Base-by-base conservation (phyloP, 1,140 invertebrate genomes). In the Tribolium madens region DNA sequence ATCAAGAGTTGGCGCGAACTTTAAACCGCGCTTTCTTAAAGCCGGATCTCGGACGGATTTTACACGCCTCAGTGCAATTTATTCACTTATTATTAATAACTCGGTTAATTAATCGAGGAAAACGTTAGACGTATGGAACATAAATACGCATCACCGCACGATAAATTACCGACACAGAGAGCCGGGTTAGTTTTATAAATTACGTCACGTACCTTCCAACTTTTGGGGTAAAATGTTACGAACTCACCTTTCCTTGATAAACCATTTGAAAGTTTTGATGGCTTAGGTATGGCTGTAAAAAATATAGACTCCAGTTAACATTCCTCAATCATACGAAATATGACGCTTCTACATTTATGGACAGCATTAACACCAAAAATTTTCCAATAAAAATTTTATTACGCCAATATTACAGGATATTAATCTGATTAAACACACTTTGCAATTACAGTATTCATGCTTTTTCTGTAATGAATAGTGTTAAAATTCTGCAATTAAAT, bases 201-300 rank as follows among this genome's bases (percentile, higher is more conserved):
- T 53, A 71, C 71, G 21, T 73, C 71, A 73, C 50, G 71, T 73
- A 73, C 47, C 21, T 57, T 18, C n/a, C 15, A 53, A 53, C 18
- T 64, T 73, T 73, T 15, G 21, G 71, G 47, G 52, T 64, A 46
- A 64, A 47, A 50, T 64, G 53, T 75, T 64, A 46, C 42, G 36
- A 70, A 76, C 80, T 78, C 75, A 82, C 81, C 79, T 79, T 78
- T 82, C 70, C 76, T 79, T 42, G 78, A 77, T 69, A 78, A 76
- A 46, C 82, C 80, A 71, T 83, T 81, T 33, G 79, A 81, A 48
- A 81, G 76, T 60, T 81, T 78, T 26, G 80, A 82, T 17, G 81
- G 81, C 64, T 81, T 83, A 5, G 82, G 81, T 70, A 83, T 81
- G 26, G 79, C 82, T 83, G 76, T 21, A 83, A 81, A 68, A 75